Conservation (phyloP, 2,797 vertebrate species). For the Pachyuromys duprasi region DNA sequence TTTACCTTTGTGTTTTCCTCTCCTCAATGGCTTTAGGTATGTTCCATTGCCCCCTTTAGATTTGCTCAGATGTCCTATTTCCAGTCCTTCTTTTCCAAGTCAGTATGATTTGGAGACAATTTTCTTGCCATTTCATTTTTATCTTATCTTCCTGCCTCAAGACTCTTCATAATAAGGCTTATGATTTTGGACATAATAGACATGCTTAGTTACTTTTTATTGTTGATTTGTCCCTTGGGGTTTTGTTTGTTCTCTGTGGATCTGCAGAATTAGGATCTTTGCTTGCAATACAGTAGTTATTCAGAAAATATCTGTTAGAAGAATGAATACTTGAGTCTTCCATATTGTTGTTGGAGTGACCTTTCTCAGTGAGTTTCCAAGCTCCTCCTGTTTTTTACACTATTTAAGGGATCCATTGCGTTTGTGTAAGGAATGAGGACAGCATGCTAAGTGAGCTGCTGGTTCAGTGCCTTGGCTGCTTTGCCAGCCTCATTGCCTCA, state of each 20-base stretch:
- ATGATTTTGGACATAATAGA: neutral
- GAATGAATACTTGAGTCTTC: neutral
- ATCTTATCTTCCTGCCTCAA: neutral
- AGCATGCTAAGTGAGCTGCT: neutral
- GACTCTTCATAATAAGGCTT: neutral
- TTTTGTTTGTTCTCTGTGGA: neutral
- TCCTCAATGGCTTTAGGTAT: neutral
- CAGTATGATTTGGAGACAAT: neutral
- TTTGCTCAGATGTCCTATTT: constrained; percentile 6
- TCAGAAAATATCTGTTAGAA: neutral
- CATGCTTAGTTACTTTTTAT: neutral
- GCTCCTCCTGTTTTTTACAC: neutral
- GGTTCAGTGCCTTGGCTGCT: neutral
- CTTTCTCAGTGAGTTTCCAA: neutral
- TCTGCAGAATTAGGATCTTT: neutral
- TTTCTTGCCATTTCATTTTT: neutral
- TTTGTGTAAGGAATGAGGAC: neutral
- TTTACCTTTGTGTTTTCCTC: neutral
- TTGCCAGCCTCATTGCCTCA: neutral
- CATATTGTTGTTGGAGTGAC: neutral
- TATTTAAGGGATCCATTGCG: neutral
- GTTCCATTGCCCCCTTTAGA: neutral
- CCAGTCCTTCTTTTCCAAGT: neutral
- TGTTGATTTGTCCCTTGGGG: neutral
- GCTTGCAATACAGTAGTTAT: neutral